Evolutionary conservation across 2,888 invertebrate genomes (phyloP).

Genomic region (Plagodis dolabraria): DNA sequence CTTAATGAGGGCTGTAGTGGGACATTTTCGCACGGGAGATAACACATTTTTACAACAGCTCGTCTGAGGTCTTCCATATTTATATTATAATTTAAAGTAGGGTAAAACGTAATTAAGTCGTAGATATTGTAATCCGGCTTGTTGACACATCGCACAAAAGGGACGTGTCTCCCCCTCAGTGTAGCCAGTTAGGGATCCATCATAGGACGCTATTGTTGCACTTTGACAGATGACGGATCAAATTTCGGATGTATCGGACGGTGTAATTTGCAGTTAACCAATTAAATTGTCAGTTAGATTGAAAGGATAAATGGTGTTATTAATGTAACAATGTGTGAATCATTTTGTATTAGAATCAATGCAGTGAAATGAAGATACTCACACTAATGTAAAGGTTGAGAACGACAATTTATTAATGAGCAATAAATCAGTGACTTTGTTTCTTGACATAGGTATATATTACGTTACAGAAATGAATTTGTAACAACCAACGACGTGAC

Average conservation of each 20-base stretch:
- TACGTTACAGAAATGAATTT: slow-evolving; percentile 3
- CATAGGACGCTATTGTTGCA: slow-evolving; percentile 32
- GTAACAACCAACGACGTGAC: slow-evolving; percentile 5
- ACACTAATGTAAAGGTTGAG: too few species aligned
- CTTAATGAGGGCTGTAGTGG: slow-evolving; percentile 25
- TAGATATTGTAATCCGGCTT: slow-evolving; percentile 57
- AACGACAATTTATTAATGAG: too few species aligned
- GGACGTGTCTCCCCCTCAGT: slow-evolving; percentile 45
- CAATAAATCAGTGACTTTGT: too few species aligned
- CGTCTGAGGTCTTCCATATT: slow-evolving; percentile 23
- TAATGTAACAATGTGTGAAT: slow-evolving; percentile 6
- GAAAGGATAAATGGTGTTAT: slow-evolving; percentile 24
- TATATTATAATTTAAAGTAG: slow-evolving; percentile 36
- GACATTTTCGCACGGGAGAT: slow-evolving; percentile 15
- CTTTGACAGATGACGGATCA: slow-evolving; percentile 34
- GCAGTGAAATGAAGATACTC: slow-evolving; percentile 2
- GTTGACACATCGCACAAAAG: slow-evolving; percentile 57
- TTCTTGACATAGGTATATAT: not conserved
- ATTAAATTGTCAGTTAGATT: slow-evolving; percentile 36
- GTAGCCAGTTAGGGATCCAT: slow-evolving; percentile 34
- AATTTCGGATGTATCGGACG: slow-evolving; percentile 16
- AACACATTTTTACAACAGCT: slow-evolving; percentile 12
- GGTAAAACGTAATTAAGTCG: slow-evolving; percentile 44
- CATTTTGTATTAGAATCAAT: not conserved
- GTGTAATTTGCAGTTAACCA: slow-evolving; percentile 30